These are phyloP conservation scores for Nomada goodeniana DNA, from an alignment of 2,888 invertebrate genomes.

Conservation along the genomic window DNA sequence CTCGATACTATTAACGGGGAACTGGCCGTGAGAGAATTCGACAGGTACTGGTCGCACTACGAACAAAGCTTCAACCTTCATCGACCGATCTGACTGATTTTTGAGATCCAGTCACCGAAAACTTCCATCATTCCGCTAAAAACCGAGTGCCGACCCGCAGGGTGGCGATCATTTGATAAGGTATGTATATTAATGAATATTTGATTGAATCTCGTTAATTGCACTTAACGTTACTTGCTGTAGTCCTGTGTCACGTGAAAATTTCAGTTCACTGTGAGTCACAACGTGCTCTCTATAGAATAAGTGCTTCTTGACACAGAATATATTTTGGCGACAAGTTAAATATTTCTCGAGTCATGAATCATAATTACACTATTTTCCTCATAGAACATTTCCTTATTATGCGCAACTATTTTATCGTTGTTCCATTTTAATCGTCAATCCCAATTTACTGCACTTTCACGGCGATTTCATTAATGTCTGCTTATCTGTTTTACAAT, in stretches of 20 bases:
- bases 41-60: conserved; percentile 74
- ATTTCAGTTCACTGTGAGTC: conserved; percentile 46
- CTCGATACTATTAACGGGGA: conserved; percentile 64
- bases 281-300: conserved; percentile 3
- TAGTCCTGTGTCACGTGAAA: conserved; percentile 52
- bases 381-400: conserved; percentile 25
- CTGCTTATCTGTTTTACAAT: conserved; percentile 13
- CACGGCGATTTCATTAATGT: conserved; percentile 12
- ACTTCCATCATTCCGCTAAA: conserved; percentile 93
- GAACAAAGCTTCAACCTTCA: conserved; percentile 63
- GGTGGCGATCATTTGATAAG: conserved; percentile 87
- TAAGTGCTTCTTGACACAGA: background rate
- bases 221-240: background rate
- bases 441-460: conserved; percentile 1
- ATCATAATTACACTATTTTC: conserved; percentile 26
- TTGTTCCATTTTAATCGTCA: background rate
- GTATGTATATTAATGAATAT: conserved; percentile 64
- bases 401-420: conserved; percentile 7
- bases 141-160: conserved; percentile 92
- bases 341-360: conserved; percentile 9
- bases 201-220: background rate
- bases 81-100: conserved; percentile 82
- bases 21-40: conserved; percentile 73
- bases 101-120: conserved; percentile 85
- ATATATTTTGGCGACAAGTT: conserved; percentile 12